phyloP scores from a whole-genome alignment of 1,140 invertebrate genomes.

The Oedothorax gibbosus region DNA sequence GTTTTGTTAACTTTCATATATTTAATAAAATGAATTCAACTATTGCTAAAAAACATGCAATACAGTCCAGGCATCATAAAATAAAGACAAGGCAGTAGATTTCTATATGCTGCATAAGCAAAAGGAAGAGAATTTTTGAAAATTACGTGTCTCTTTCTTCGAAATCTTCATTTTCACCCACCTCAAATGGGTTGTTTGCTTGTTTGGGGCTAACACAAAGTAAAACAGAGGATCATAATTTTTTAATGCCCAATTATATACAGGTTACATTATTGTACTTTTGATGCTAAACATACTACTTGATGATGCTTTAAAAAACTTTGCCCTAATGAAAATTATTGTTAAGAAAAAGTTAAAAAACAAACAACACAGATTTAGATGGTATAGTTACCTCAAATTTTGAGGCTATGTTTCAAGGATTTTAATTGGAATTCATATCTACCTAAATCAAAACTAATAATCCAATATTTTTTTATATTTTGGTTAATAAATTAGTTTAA shows the following conservation, averaged over 20 bases:
- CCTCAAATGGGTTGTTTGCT: conserved; percentile 56
- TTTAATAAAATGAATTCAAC: conserved; percentile 15
- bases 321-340: background rate
- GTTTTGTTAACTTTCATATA: background rate
- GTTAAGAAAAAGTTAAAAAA: background rate
- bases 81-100: background rate
- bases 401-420: too few relatives aligned
- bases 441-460: background rate
- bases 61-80: background rate
- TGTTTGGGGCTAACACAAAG: conserved; percentile 43
- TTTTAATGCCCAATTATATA: background rate
- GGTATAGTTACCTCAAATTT: too few relatives aligned
- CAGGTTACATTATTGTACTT: background rate
- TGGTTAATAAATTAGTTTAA: background rate
- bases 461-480: background rate
- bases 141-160: conserved; percentile 59
- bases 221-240: background rate
- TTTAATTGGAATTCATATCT: background rate
- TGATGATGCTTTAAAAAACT: too few relatives aligned
- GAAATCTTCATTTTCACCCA: conserved; percentile 45
- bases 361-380: background rate
- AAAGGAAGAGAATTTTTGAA: conserved; percentile 2
- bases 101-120: conserved; percentile 1
- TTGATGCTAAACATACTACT: too few relatives aligned
- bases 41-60: conserved; percentile 19